Evolutionary conservation across 1,140 invertebrate species (phyloP).

Genomic region (Cotesia glomerata): DNA sequence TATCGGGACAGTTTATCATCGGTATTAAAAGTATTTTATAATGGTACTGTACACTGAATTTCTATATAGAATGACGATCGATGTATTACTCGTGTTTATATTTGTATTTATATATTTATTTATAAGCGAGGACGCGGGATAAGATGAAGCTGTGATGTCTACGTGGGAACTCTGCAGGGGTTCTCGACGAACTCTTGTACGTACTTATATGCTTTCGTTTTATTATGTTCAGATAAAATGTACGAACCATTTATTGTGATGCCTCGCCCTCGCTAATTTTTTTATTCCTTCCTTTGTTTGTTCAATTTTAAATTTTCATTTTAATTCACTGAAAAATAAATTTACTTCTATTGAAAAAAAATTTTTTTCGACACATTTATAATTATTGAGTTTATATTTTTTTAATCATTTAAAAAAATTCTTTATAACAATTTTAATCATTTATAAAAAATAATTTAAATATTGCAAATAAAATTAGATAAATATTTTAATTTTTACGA

Average conservation of each 20-base stretch:
- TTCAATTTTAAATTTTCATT: no score
- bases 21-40: constrained; percentile 43
- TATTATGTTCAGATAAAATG: constrained; percentile 45
- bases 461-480: no score
- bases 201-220: constrained; percentile 43
- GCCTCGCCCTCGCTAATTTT: constrained; percentile 24
- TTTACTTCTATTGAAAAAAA: no score
- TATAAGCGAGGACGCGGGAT: constrained; percentile 20
- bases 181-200: constrained; percentile 37
- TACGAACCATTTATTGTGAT: constrained; percentile 40
- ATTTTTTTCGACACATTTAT: no score
- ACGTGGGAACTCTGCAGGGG: constrained; percentile 27
- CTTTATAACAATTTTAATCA: no score
- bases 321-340: no score
- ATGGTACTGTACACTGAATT: constrained; percentile 5
- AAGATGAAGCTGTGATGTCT: constrained; percentile 31
- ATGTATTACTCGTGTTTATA: neutral
- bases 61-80: neutral
- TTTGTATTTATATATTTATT: constrained; percentile 2
- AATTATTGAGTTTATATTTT: no score
- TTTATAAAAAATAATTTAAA: no score
- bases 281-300: neutral
- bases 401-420: no score
- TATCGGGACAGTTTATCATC: constrained; percentile 50
- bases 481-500: no score